Evolutionary conservation across 2,113 vertebrate species (phyloP).

Genomic region (Emydura subglobosa): DNA sequence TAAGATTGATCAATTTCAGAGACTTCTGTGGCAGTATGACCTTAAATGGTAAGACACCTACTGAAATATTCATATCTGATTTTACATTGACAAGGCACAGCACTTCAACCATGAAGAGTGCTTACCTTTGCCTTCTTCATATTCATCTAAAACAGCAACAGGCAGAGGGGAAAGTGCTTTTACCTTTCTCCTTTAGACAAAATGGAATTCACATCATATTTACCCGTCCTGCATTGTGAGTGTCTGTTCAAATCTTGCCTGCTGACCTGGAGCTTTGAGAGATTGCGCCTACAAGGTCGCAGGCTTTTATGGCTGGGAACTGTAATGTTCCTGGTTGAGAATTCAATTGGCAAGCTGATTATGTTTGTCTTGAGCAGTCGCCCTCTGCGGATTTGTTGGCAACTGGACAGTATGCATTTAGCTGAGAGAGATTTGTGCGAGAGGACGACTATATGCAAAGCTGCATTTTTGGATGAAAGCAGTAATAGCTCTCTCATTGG

Average conservation of each 20-base stretch:
- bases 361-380: fast-evolving
- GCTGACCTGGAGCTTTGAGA: background rate
- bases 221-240: fast-evolving
- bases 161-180: background rate
- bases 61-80: background rate
- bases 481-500: fast-evolving
- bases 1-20: background rate
- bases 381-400: fast-evolving
- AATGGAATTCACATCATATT: fast-evolving
- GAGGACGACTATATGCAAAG: background rate
- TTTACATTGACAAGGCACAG: background rate
- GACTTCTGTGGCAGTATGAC: background rate
- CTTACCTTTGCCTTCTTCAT: background rate
- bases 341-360: background rate
- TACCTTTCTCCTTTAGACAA: background rate
- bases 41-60: background rate
- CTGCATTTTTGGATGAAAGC: fast-evolving
- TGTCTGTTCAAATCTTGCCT: background rate
- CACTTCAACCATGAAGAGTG: background rate
- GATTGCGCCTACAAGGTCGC: background rate
- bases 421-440: background rate
- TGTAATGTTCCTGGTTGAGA: background rate
- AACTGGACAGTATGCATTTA: background rate
- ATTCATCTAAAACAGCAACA: background rate
- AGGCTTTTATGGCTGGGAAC: background rate